phyloP scores from a whole-genome alignment of 2,113 vertebrate genomes.

The Ondatra zibethicus region DNA sequence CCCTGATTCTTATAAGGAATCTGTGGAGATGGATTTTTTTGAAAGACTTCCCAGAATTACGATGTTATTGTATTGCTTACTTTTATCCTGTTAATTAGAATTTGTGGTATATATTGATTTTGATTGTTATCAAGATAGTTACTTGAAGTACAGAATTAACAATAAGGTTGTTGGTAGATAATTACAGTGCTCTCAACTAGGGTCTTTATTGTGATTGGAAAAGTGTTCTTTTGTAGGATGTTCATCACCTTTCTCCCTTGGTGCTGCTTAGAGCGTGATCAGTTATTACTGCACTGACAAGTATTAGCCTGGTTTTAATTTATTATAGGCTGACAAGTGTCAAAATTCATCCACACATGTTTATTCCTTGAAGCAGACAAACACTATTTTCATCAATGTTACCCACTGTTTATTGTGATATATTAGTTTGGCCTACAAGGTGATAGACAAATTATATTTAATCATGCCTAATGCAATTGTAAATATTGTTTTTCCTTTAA shows the following conservation, averaged over 20 bases:
- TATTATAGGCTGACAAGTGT: conserved; percentile 75
- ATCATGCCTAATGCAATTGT: conserved; percentile 60
- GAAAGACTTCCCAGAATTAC: not conserved
- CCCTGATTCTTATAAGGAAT: too few relatives aligned
- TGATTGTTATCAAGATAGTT: conserved; percentile 23
- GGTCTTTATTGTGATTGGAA: conserved; percentile 70
- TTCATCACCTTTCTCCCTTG: conserved; percentile 76
- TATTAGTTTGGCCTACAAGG: conserved; percentile 64
- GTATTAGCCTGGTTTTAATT: conserved; percentile 81
- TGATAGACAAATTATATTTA: conserved; percentile 70
- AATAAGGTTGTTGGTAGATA: conserved; percentile 67
- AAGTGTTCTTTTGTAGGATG: conserved; percentile 60
- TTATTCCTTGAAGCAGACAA: conserved; percentile 64
- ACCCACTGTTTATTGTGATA: conserved; percentile 60
- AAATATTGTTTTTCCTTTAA: conserved; percentile 57
- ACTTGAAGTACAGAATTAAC: conserved; percentile 60
- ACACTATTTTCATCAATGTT: conserved; percentile 64
- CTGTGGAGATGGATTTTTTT: not conserved
- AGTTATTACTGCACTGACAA: conserved; percentile 82
- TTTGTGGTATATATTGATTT: conserved; percentile 14
- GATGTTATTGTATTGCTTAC: not conserved
- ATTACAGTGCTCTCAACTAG: conserved; percentile 69
- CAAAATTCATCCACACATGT: conserved; percentile 73
- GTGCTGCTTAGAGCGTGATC: conserved; percentile 78
- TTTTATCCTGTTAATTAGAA: conserved; percentile 58